Evolutionary conservation across 2,797 vertebrate species (phyloP).

Genomic region (Mormyrus proboscirostris): DNA sequence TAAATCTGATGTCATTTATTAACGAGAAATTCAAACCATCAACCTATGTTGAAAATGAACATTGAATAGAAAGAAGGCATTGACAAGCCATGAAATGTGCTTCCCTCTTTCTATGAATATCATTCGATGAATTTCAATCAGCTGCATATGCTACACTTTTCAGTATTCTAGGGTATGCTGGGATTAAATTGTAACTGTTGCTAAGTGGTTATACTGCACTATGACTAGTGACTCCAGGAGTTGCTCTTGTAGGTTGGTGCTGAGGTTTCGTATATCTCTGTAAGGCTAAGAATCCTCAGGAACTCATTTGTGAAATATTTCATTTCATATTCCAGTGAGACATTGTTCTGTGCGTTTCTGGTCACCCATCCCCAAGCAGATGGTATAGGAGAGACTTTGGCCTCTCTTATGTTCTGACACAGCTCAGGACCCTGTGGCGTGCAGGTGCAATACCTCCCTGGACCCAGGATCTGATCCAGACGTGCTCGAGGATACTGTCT

Average conservation of each 20-base stretch:
- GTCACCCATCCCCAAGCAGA: neutral
- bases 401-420: neutral
- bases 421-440: neutral
- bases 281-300: neutral
- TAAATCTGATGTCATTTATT: neutral
- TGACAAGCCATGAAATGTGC: neutral
- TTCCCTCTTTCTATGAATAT: neutral
- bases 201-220: neutral
- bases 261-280: neutral
- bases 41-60: neutral
- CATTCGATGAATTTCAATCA: neutral
- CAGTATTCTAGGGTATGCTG: neutral
- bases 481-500: neutral
- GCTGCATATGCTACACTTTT: neutral
- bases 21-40: neutral
- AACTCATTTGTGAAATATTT: neutral
- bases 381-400: neutral
- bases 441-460: neutral
- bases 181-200: neutral
- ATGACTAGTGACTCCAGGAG: neutral
- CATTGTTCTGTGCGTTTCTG: neutral
- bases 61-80: neutral
- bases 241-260: neutral
- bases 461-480: neutral
- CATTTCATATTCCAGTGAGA: neutral